Evolutionary conservation across 2,888 invertebrate genomes (phyloP).

Genomic region (Pelosia muscerda): DNA sequence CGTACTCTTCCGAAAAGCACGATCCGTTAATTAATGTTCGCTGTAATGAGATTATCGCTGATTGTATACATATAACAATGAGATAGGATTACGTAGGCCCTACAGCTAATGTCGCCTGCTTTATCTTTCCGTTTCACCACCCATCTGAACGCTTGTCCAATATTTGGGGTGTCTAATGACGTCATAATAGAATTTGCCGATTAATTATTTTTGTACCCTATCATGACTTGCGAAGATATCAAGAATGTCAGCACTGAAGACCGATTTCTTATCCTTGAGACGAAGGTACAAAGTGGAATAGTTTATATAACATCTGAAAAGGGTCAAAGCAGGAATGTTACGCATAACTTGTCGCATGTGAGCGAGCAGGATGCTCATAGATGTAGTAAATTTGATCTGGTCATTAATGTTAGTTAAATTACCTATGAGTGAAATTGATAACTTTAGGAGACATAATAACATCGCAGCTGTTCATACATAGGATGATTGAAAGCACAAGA

Average conservation of each 20-base stretch:
- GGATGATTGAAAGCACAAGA: background rate
- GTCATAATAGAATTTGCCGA: slow-evolving; percentile 64
- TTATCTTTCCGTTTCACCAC: slow-evolving; percentile 67
- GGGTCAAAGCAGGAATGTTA: slow-evolving; percentile 44
- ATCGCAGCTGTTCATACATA: background rate
- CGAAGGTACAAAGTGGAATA: slow-evolving; percentile 28
- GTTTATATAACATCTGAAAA: slow-evolving; percentile 27
- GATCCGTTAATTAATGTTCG: slow-evolving; percentile 33
- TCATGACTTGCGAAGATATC: slow-evolving; percentile 46
- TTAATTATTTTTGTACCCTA: slow-evolving; percentile 67
- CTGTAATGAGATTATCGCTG: slow-evolving; percentile 29
- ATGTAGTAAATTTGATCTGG: background rate
- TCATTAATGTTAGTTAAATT: background rate
- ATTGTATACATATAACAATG: slow-evolving; percentile 31
- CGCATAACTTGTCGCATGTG: slow-evolving; percentile 14
- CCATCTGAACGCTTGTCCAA: slow-evolving; percentile 50
- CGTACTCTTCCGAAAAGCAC: slow-evolving; percentile 1
- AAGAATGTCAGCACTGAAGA: slow-evolving; percentile 21
- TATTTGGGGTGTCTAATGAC: slow-evolving; percentile 59
- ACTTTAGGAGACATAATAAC: background rate
- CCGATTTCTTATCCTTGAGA: slow-evolving; percentile 25
- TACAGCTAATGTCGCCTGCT: slow-evolving; percentile 32
- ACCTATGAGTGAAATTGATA: background rate
- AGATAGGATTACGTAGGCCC: slow-evolving; percentile 32
- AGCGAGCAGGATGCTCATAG: background rate